Evolutionary conservation across 2,888 invertebrate genomes (phyloP).

Genomic region (Spilarctia lutea): DNA sequence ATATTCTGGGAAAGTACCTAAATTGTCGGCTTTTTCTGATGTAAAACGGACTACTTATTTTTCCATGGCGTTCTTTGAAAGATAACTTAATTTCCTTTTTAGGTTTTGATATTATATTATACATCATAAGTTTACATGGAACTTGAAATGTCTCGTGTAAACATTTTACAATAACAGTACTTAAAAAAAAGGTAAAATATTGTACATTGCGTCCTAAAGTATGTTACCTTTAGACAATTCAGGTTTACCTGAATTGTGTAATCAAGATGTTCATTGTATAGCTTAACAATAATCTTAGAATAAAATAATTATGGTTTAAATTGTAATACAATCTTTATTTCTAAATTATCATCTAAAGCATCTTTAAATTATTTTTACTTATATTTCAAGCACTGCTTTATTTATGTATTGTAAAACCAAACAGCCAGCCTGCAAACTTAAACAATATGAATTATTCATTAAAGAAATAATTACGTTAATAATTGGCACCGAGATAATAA

Average conservation of each 20-base stretch:
- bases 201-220: neutral
- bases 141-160: neutral
- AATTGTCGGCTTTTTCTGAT: neutral
- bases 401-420: neutral
- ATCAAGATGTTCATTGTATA: neutral
- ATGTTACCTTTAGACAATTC: too few species aligned
- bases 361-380: neutral
- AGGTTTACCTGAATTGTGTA: neutral
- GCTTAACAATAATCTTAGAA: neutral
- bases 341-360: neutral
- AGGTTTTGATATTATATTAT: neutral
- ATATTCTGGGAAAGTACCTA: neutral
- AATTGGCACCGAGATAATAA: slow-evolving; percentile 70
- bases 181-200: neutral
- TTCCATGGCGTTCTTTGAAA: neutral
- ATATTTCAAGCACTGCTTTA: neutral
- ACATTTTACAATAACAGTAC: neutral
- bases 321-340: too few species aligned
- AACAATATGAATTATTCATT: slow-evolving; percentile 43
- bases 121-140: neutral
- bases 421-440: slow-evolving; percentile 38
- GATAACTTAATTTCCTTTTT: neutral
- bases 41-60: neutral
- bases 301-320: neutral
- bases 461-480: slow-evolving; percentile 59